Evolutionary conservation across 2,888 invertebrate genomes (phyloP), one percentile per base, ranked within the genome.

Genomic region (Drosophila suboccidentalis): DNA sequence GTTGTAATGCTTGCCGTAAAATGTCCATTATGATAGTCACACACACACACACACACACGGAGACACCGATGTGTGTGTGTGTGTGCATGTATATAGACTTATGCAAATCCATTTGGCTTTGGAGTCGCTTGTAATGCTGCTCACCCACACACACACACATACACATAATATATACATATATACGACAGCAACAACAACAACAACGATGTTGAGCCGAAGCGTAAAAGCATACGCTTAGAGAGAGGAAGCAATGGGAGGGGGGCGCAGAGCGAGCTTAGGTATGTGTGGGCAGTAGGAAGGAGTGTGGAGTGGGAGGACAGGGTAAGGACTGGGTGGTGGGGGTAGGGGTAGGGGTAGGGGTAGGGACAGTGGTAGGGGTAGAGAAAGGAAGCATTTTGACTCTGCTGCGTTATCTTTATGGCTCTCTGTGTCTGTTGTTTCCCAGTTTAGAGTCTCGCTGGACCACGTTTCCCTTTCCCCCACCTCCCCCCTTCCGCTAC

Each of bases 21-120:
- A 83, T 73, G 75, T 72, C 78, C 77, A 82, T 89, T 75, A 78
- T 79, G 72, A 76, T 83, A 75, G 76, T 67, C 72, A 67, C 66
- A 51, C 75, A 72, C 71, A 68, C 75, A 75, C 50, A 66, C 67
- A 26, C 26, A 15, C 17, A 51, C 8, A 22, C 3, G 32, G 34
- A 34, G 22, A 38, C 22, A 55, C 19, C 39, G 26, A 41, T 29
- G 44, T 49, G 38, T 63, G 15, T 70, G 34, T 66, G 29, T 43
- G 44, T 62, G 44, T 68, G 66, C 13, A 29, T 65, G 50, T 79
- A 19, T 65, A 63, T 63, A 41, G 70, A 69, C 78, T 80, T 82
- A 84, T 84, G 84, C 84, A 84, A 84, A 84, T 84, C 89, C 88
- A 85, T 84, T 84, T 84, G 71, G 73, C 75, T 75, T 68, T 65